These are phyloP conservation scores for Pipa parva DNA, from an alignment of 2,113 vertebrate genomes.

Conservation along the genomic window DNA sequence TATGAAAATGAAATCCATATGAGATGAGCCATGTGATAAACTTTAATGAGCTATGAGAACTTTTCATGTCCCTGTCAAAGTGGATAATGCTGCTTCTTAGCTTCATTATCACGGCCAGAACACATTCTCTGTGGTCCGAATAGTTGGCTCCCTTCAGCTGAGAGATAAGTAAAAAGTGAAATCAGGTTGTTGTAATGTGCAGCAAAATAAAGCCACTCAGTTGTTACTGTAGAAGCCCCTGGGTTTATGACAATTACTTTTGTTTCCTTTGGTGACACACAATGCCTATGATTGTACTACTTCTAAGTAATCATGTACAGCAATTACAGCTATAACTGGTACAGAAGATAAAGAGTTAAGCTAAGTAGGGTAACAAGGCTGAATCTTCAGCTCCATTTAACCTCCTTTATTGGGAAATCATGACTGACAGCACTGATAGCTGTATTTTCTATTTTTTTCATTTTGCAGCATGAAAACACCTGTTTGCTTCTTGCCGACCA, in stretches of 20 bases:
- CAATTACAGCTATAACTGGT: conserved; percentile 52
- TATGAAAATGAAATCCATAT: conserved; percentile 61
- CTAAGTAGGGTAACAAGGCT: no score
- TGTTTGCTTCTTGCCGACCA: no score
- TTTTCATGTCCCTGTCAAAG: conserved; percentile 64
- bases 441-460: no score
- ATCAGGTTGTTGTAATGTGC: conserved; percentile 57
- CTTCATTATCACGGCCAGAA: conserved; percentile 60
- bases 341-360: no score
- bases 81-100: conserved; percentile 59
- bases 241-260: conserved; percentile 54
- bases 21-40: conserved; percentile 55
- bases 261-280: conserved; percentile 55
- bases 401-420: no score
- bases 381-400: no score
- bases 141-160: conserved; percentile 56
- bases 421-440: no score
- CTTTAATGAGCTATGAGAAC: conserved; percentile 62
- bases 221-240: conserved; percentile 48
- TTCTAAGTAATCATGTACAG: conserved; percentile 49
- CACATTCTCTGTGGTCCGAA: conserved; percentile 45
- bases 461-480: no score
- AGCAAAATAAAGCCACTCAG: conserved; percentile 61
- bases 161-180: conserved; percentile 66
- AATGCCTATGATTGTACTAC: conserved; percentile 56